Base-by-base conservation (phyloP, 2,113 vertebrate species). In the Ammodytes dubius region DNA sequence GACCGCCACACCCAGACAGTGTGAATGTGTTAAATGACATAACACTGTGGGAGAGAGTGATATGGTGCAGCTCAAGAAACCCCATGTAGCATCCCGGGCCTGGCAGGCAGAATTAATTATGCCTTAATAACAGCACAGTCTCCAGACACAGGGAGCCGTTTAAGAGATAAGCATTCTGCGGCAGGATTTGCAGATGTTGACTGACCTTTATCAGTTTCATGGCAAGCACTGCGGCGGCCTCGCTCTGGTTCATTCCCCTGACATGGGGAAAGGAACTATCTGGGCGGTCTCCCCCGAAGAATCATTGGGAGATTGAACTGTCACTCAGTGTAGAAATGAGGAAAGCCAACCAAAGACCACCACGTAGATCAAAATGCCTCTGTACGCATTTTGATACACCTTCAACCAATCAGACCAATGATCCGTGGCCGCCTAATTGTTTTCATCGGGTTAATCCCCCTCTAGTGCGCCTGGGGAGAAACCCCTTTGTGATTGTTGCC, bases 121-220 rank as follows among this genome's bases (percentile, higher is more conserved):
- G 60, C 43, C 61, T 79, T 75, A 87, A 75, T 79, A 84, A 80
- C 58, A 76, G 74, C 45, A 37, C 61, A 54, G 59, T 52, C 65
- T 71, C 74, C 70, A 78, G 52, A 75, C 63, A 46, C 69, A 61
- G 70, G 42, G 63, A 86, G 79, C 82, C 63, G 89, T 93, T 90
- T 87, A 77, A 45, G 54, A 83, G 86, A 90, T 91, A 83, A 93
- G 88, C 74, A 68, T 87, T 91, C 81, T 79, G 77, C 72, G 75
- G 85, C 57, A 84, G 70, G 82, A 88, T 74, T 75, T 74, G 71
- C 57, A 87, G 76, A 90, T 84, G 75, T 71, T 83, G 57, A 65
- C 85, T 87, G 83, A 86, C 85, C 85, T 86, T 88, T 81, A 85
- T 86, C 83, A 83, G 72, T 72, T 84, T 88, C 71, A 87, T 69